These are phyloP conservation scores for Lepus europaeus DNA, from an alignment of 2,113 vertebrate species.

Conservation along the genomic window DNA sequence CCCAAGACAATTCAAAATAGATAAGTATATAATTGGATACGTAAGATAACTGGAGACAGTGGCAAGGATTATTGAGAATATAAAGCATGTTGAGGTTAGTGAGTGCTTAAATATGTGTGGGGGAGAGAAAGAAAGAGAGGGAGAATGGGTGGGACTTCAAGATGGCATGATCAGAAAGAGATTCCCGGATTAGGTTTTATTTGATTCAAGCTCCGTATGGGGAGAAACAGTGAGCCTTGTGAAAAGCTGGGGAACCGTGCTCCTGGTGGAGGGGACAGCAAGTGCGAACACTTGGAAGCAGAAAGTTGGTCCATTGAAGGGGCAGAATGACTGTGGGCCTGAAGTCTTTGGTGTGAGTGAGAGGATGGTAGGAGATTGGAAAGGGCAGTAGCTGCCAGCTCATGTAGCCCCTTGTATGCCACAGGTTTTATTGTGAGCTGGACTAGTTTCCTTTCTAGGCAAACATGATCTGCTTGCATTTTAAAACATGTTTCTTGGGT, in stretches of 20 bases:
- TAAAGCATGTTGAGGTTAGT: background rate
- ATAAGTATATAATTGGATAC: conserved; percentile 43
- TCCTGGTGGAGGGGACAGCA: background rate
- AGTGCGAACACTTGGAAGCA: background rate
- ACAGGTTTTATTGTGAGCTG: background rate
- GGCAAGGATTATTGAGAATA: background rate
- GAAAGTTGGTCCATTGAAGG: background rate
- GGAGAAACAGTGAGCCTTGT: background rate
- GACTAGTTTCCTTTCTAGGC: background rate
- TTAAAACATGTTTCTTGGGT: background rate
- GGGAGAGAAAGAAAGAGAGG: accelerated
- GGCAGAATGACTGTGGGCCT: background rate
- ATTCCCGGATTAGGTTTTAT: background rate
- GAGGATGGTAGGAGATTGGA: background rate
- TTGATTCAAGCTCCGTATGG: background rate
- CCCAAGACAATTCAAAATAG: conserved; percentile 12
- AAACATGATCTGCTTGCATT: background rate
- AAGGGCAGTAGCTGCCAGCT: background rate
- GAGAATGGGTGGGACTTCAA: background rate
- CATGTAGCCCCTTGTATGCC: background rate
- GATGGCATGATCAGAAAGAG: background rate
- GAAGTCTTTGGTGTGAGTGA: background rate
- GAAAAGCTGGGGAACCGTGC: background rate
- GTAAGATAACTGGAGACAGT: conserved; percentile 22
- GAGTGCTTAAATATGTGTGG: background rate